Evolutionary conservation across 2,797 vertebrate species (phyloP).

Genomic region (Artibeus jamaicensis): DNA sequence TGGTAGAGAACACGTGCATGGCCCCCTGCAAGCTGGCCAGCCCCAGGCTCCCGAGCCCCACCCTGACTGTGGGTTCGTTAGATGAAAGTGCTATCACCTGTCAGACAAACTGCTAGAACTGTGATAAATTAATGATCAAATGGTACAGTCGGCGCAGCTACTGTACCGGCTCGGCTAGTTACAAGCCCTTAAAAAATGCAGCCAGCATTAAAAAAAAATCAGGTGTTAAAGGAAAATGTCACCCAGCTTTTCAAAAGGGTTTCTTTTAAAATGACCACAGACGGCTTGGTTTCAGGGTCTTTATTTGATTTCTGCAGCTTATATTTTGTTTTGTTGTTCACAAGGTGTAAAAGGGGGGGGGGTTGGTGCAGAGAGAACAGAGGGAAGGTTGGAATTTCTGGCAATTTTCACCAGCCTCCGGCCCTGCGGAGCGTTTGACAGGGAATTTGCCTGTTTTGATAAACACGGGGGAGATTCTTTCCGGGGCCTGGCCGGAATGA

Average conservation of each 20-base stretch:
- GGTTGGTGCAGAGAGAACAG: conserved; percentile 39
- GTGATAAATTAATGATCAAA: conserved; percentile 99
- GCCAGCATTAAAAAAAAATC: conserved; percentile 89
- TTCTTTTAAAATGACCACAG: conserved; percentile 85
- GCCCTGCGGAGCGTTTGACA: accelerated
- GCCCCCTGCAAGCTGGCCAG: conserved; percentile 40
- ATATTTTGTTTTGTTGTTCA: conserved; percentile 69
- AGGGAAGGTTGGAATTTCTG: conserved; percentile 48
- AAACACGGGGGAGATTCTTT: not conserved
- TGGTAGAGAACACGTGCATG: accelerated
- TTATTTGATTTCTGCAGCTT: conserved; percentile 73
- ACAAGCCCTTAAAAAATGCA: conserved; percentile 89
- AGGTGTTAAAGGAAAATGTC: conserved; percentile 87
- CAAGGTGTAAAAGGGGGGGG: not conserved
- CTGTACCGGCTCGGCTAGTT: conserved; percentile 88
- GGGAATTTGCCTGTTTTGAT: not conserved
- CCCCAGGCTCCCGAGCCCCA: conserved; percentile 62
- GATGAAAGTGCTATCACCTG: conserved; percentile 94
- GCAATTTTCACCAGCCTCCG: conserved; percentile 42
- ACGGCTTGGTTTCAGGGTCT: conserved; percentile 72
- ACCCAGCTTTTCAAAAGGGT: conserved; percentile 83
- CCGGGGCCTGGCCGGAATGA: not conserved
- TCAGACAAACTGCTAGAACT: conserved; percentile 97
- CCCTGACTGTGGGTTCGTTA: conserved; percentile 88
- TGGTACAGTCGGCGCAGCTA: conserved; percentile 88